phyloP scores from a whole-genome alignment of 2,888 invertebrate genomes.

The Crocallis elinguaria region DNA sequence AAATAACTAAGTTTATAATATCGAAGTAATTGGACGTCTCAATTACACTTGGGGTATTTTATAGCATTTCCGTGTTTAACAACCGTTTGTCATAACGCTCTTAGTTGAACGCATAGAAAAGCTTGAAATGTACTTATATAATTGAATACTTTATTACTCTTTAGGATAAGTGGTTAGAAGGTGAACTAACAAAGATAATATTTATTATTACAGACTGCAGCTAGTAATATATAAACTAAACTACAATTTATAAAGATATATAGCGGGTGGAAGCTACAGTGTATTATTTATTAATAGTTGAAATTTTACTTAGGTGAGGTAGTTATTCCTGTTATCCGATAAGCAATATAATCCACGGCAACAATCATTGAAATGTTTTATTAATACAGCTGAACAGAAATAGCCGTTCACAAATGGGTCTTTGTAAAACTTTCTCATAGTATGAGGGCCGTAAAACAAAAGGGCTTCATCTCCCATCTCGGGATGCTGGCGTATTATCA shows the following conservation, averaged over 20 bases:
- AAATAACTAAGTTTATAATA: background rate
- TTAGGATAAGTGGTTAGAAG: no score
- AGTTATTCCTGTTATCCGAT: no score
- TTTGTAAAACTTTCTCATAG: conserved; percentile 50
- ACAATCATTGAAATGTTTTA: background rate
- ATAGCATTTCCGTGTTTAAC: conserved; percentile 35
- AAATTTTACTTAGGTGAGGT: no score
- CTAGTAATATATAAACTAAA: no score
- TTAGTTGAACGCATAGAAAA: conserved; percentile 12
- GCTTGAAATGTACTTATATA: background rate
- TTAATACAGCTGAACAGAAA: background rate
- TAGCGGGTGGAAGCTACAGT: no score
- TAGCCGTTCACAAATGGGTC: conserved; percentile 1
- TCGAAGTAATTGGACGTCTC: conserved; percentile 15
- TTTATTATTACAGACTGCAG: background rate
- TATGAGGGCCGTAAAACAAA: conserved; percentile 55
- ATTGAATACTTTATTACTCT: no score
- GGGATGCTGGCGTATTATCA: conserved; percentile 56
- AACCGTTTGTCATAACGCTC: conserved; percentile 33
- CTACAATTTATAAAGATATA: no score
- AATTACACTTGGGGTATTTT: conserved; percentile 24
- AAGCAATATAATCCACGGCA: background rate
- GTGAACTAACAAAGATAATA: background rate
- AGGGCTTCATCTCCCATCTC: conserved; percentile 64
- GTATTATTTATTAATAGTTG: no score